A percentile compares a stretch with the other conserved stretches of the same genome.
Evolutionary conservation across 2,797 vertebrate genomes (phyloP).

Genomic region (Phyllotis vaccarum): DNA sequence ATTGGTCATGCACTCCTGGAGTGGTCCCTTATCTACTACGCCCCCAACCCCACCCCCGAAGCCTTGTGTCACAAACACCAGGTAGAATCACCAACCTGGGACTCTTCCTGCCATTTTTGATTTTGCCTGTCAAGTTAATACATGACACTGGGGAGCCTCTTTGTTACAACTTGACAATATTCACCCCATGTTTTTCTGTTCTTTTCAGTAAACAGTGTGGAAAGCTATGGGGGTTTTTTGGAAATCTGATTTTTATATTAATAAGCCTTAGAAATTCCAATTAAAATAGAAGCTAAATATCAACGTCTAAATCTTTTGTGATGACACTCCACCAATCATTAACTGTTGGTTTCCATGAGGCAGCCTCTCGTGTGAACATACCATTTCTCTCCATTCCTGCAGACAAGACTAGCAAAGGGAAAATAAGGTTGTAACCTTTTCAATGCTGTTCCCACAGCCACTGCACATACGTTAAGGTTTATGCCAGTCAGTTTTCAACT

Average conservation of each 20-base stretch:
- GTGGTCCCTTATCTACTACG: too few species aligned
- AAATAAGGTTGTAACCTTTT: constrained; percentile 3
- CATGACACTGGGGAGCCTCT: background rate
- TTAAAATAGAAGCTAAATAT: background rate
- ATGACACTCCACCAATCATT: background rate
- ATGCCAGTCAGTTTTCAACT: background rate
- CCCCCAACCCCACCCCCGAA: too few species aligned
- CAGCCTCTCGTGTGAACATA: background rate
- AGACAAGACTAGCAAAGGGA: background rate
- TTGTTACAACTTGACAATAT: background rate
- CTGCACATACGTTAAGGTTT: background rate
- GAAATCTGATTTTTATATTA: constrained; percentile 22
- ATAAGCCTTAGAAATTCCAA: background rate
- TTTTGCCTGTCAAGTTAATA: background rate
- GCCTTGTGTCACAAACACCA: background rate
- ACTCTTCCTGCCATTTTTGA: background rate
- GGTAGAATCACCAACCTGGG: background rate
- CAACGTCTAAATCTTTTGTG: background rate
- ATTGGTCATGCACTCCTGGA: background rate
- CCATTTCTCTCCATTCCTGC: background rate
- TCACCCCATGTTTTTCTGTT: background rate
- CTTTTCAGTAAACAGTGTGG: background rate
- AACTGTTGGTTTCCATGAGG: background rate
- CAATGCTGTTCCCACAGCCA: background rate
- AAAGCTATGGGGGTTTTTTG: background rate